Evolutionary conservation across 2,113 vertebrate species (phyloP), one percentile per base, ranked within the genome.

Genomic region (Lagopus muta): DNA sequence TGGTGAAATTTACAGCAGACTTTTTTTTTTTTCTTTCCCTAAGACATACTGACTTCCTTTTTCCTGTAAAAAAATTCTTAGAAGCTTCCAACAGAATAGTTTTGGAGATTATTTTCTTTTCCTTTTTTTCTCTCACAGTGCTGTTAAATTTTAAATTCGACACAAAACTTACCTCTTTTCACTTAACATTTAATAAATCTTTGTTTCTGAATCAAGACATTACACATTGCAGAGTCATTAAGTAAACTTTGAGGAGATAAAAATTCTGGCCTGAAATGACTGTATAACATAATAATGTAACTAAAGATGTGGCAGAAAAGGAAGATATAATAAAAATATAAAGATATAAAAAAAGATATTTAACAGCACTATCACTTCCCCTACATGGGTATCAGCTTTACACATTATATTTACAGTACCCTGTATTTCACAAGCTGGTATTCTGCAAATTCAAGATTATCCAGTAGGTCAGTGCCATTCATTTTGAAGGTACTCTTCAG

Each of bases 371-470:
- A 5, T 40, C 40, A 43, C 11, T 78, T 58, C 28, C 3, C 4
- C 78, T 34, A 72, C 34, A 34, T 67, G 36, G 42, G 58, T 71
- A 66, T 32, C 73, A 60, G 27, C 21, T 10, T 79, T 76, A 76
- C 17, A 10, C 1, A 45, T 10, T 47, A 2, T 34, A 80, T 91
- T 54, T 81, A 54, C n/a, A 62, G 11, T 36, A 66, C 10, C 38
- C 8, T 86, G 47, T n/a, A 58, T 79, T 95, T 87, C 55, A 30
- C 34, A 89, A 79, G 7, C 62, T 55, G 58, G 52, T 73, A 25
- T 65, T 83, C 40, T 75, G 22, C 47, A 88, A 83, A 83, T 94
- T 90, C 54, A 95, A 32, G 13, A 89, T 42, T 60, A 55, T 30
- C 48, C 79, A 19, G 7, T 48, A 65, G 13, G 7, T 4, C 12